Base-by-base conservation (phyloP, 2,888 invertebrate species). In the Maniola hyperantus region DNA sequence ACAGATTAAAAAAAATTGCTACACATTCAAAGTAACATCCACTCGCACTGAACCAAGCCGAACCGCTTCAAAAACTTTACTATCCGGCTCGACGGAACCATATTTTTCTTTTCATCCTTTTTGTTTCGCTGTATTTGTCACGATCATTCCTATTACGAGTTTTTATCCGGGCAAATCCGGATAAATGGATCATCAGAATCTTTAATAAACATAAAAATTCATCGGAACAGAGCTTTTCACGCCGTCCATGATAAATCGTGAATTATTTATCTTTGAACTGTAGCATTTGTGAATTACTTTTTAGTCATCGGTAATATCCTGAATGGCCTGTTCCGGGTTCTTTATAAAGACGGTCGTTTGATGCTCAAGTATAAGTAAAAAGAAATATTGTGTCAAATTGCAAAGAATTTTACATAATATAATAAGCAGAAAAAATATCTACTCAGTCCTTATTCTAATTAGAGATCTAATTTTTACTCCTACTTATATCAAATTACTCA, bases 181-280 rank as follows among this genome's bases (percentile, higher is more conserved):
- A 71, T 74, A 74, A 73, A 74, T 71, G 74, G 72, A 74, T 73
- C 75, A 68, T 68, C 67, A 71, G 62, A 62, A 62, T 69, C 71
- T 74, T 72, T 76, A 75, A 74, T 74, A 75, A 75, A 76, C 72
- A 75, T 75, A 76, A 74, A 76, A 73, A 71, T 71, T 69, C 70
- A 74, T 74, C 71, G 65, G 61, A 57, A 67, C 69, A 64, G 66
- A 66, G 66, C 66, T 61, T 67, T 67, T 59, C 60, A 54, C 59
- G 63, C 57, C 58, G 6, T 48, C n/a, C 20, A 44, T 57, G 60
- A 64, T 64, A 66, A 68, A 66, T 61, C 53, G 63, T 64, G 68
- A 70, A 65, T 65, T 64, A 65, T 65, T 67, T 67, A 55, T 64
- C 67, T 61, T 62, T 55, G 58, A 59, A 67, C 51, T 59, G 63